Percentiles rank a stretch among this genome's conserved stretches.
phyloP scores from a whole-genome alignment of 2,888 invertebrate species.

The Petrophora chlorosata region DNA sequence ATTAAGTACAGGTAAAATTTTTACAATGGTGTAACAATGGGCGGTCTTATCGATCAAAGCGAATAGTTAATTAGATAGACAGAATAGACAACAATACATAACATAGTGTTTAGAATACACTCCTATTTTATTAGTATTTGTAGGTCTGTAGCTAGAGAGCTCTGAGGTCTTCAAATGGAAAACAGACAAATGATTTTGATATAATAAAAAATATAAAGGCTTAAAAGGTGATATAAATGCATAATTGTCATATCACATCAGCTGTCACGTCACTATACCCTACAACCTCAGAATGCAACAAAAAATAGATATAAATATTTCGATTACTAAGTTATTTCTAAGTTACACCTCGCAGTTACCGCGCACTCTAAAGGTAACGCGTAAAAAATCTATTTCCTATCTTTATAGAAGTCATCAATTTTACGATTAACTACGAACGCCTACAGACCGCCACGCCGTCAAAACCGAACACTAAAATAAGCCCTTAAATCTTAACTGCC shows the following conservation, averaged over 20 bases:
- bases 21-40: too few relatives aligned
- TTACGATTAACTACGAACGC: constrained; percentile 38
- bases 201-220: too few relatives aligned
- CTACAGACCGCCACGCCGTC: constrained; percentile 30
- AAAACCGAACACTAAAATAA: constrained; percentile 39
- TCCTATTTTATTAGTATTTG: too few relatives aligned
- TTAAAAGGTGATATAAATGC: too few relatives aligned
- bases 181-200: too few relatives aligned
- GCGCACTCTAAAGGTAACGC: constrained; percentile 24
- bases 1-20: too few relatives aligned
- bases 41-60: too few relatives aligned
- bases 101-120: too few relatives aligned
- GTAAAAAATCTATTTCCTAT: constrained; percentile 42
- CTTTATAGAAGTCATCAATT: constrained; percentile 40
- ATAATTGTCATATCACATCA: not conserved
- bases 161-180: too few relatives aligned
- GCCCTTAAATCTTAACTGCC: constrained; percentile 41
- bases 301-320: constrained; percentile 1
- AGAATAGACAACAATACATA: too few relatives aligned
- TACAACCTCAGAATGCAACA: not conserved
- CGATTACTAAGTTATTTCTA: constrained; percentile 7
- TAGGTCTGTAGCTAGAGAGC: too few relatives aligned
- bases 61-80: too few relatives aligned
- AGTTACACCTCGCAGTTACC: constrained; percentile 12
- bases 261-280: not conserved